Percentiles rank a stretch among this genome's conserved stretches.
phyloP scores from a whole-genome alignment of 2,888 invertebrate species.

The Pristionchus maxplancki region DNA sequence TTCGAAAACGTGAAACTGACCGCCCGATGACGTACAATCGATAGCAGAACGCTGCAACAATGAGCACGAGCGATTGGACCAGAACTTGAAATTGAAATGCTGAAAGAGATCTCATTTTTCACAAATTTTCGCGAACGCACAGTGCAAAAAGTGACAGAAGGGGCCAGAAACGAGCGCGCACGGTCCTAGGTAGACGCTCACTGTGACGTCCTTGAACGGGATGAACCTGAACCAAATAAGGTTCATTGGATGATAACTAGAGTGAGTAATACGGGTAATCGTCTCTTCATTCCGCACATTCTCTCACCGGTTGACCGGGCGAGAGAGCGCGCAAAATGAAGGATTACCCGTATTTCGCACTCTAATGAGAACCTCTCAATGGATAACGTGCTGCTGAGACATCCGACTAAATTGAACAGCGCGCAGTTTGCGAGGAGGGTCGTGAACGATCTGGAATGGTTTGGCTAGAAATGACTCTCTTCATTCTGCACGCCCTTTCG shows the following conservation, averaged over 20 bases:
- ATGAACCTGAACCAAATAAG: neutral
- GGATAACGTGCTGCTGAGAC: neutral
- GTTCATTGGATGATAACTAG: no score
- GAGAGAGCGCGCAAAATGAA: no score
- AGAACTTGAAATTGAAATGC: neutral
- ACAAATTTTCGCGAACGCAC: neutral
- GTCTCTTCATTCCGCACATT: no score
- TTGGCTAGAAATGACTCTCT: no score
- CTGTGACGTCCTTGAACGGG: neutral
- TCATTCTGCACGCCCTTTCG: no score
- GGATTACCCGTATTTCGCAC: no score
- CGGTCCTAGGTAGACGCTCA: neutral
- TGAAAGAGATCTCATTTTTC: neutral
- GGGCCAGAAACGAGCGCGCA: neutral
- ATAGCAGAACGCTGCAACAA: neutral
- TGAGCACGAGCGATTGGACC: neutral
- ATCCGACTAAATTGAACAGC: neutral
- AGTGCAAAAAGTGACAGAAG: neutral
- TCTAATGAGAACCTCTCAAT: neutral
- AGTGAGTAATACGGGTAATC: no score
- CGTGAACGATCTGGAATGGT: neutral
- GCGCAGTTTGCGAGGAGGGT: neutral
- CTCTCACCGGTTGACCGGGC: no score
- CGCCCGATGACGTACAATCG: neutral
- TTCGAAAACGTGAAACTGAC: neutral